Evolutionary conservation across 2,797 vertebrate genomes (phyloP), one percentile per base, ranked within the genome.

Genomic region (Urosaurus nigricauda): DNA sequence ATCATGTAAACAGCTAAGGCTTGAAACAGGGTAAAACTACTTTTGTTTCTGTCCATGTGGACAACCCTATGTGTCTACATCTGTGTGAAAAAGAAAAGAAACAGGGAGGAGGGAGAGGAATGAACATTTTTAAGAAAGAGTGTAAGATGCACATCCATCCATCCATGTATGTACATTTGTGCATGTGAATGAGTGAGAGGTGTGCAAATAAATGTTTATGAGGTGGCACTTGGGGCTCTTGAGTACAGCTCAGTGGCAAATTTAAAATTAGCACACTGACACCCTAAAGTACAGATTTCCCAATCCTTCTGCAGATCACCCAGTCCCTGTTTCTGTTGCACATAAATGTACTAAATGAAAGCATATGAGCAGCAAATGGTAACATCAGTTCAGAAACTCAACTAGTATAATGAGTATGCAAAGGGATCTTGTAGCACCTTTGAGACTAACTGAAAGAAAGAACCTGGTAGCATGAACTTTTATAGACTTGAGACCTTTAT

Each of bases 331-430:
- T 26, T 32, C 9, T 0, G 0, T 16, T 0, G 0, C n/a, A 63
- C 40, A 6, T 56, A 86, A 35, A 71, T 0, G 0, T 0, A 7
- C 26, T 58, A 53, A 51, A n/a, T 24, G 87, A 58, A 85, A 60
- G 32, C 70, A 32, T 0, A 1, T 0, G 9, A 87, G 12, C 0
- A 58, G 2, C 4, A 19, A 17, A 17, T 56, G 0, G 0, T 43
- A 35, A 17, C 85, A 24, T 53, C 2, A 16, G 53, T 4, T 1
- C 0, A 0, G 0, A 0, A 65, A 63, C 13, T 75, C 56, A 63
- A 13, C 58, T 29, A 11, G 35, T 58, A 13, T 51, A 51, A 51
- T 51, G 7, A 51, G 47, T 51, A 51, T 51, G 47, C 7, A 9
- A 51, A 51, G 47, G 9, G 47, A 51, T 51, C 47, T 51, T 51